Conservation (phyloP, 1,140 invertebrate species). For the Penaeus japonicus region DNA sequence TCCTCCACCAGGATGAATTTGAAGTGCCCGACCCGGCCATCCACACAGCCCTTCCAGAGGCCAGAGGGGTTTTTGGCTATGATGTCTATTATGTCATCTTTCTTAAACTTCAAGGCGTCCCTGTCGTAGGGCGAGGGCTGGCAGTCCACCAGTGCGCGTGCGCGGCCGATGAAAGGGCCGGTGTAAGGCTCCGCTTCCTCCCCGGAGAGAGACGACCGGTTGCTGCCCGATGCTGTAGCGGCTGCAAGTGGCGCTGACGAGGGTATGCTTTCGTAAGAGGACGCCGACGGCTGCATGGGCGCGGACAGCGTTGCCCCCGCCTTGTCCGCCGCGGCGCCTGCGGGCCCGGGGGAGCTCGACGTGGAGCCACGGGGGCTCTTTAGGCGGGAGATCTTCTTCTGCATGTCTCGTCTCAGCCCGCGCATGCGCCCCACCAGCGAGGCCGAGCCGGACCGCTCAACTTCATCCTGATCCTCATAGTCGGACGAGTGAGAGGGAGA, state of each 20-base stretch:
- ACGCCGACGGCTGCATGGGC: background rate
- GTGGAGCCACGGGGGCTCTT: slow-evolving; percentile 53
- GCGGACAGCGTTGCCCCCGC: background rate
- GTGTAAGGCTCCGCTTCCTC: slow-evolving; percentile 74
- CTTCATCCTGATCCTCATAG: slow-evolving; percentile 73
- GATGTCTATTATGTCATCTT: slow-evolving; percentile 93
- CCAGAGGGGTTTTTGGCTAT: slow-evolving; percentile 90
- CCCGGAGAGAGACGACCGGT: slow-evolving; percentile 85
- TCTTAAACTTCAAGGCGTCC: slow-evolving; percentile 91
- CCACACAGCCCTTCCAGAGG: slow-evolving; percentile 81
- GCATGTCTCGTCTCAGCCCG: slow-evolving; percentile 77
- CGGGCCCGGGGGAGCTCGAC: slow-evolving; percentile 42
- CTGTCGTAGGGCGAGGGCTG: slow-evolving; percentile 89
- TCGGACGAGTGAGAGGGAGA: slow-evolving; percentile 80
- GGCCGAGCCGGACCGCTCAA: slow-evolving; percentile 65
- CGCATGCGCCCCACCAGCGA: slow-evolving; percentile 76
- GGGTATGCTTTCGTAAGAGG: slow-evolving; percentile 42
- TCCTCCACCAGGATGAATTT: slow-evolving; percentile 92
- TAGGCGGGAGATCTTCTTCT: slow-evolving; percentile 77
- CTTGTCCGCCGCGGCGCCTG: background rate
- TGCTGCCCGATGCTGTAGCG: slow-evolving; percentile 70
- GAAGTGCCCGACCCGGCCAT: slow-evolving; percentile 86
- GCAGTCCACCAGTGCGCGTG: slow-evolving; percentile 85
- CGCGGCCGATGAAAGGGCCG: slow-evolving; percentile 75
- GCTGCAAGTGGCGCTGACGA: slow-evolving; percentile 22